A percentile compares a stretch with the other conserved stretches of the same genome.
Conservation (phyloP, 2,888 invertebrate species). For the Melanargia galathea region DNA sequence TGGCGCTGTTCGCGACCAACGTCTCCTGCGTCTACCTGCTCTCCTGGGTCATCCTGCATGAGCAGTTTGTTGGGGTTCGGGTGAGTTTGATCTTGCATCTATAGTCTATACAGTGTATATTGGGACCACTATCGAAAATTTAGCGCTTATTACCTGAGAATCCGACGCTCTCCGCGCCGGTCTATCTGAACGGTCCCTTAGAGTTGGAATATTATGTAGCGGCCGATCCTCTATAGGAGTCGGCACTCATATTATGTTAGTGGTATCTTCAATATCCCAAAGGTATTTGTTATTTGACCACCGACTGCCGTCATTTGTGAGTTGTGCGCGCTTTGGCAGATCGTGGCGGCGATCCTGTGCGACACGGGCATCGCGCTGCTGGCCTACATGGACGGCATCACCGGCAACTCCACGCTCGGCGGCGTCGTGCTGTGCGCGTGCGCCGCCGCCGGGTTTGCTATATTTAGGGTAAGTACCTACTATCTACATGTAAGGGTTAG, state of each 20-base stretch:
- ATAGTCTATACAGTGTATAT: too few relatives aligned
- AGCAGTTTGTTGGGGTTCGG: conserved; percentile 97
- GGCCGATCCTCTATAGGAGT: too few relatives aligned
- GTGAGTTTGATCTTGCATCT: too few relatives aligned
- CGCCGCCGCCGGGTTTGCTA: conserved; percentile 1
- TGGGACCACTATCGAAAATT: too few relatives aligned
- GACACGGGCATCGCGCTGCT: conserved; percentile 5
- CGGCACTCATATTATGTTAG: too few relatives aligned
- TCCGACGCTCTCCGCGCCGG: too few relatives aligned
- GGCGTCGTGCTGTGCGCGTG: conserved; percentile 1
- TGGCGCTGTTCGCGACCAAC: conserved; percentile 95
- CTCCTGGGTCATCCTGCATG: conserved; percentile 97
- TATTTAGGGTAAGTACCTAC: conserved; percentile 3
- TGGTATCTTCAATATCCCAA: too few relatives aligned
- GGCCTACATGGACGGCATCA: conserved; percentile 10
- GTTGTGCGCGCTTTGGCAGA: background rate
- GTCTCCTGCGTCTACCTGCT: conserved; percentile 96
- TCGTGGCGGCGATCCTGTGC: conserved; percentile 11
- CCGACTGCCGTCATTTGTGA: too few relatives aligned
- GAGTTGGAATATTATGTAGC: too few relatives aligned
- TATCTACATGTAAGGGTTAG: too few relatives aligned
- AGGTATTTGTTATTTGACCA: background rate
- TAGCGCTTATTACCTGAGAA: too few relatives aligned
- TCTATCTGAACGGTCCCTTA: too few relatives aligned
- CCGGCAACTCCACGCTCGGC: conserved; percentile 8